Conservation (phyloP, 2,113 vertebrate species). For the Panthera uncia region DNA sequence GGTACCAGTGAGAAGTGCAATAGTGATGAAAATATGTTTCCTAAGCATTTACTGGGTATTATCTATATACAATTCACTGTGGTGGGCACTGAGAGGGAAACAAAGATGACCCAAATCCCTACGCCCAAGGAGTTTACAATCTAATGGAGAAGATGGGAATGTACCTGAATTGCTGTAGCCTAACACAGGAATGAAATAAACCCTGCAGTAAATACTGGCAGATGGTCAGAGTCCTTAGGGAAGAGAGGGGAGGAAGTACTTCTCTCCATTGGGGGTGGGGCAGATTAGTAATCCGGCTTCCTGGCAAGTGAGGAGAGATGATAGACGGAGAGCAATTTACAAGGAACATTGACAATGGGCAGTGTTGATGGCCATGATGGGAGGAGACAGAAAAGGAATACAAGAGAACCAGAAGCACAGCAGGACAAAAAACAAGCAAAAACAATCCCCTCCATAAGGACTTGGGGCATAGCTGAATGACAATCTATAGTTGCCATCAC, state of each 20-base stretch:
- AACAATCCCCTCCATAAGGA: not conserved
- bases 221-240: not conserved
- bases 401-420: not conserved
- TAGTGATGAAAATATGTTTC: not conserved
- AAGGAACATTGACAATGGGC: not conserved
- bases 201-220: not conserved
- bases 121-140: not conserved
- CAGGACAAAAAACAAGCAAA: not conserved
- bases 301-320: not conserved
- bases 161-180: not conserved
- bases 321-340: not conserved
- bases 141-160: not conserved
- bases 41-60: not conserved
- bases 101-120: not conserved
- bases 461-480: not conserved
- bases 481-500: not conserved
- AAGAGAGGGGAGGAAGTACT: not conserved
- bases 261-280: not conserved
- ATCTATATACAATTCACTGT: not conserved
- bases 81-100: not conserved
- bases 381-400: not conserved
- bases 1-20: not conserved
- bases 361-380: not conserved
- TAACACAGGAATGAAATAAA: not conserved
- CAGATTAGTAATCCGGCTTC: not conserved